phyloP scores from a whole-genome alignment of 2,888 invertebrate genomes.

The Helobdella robusta region DNA sequence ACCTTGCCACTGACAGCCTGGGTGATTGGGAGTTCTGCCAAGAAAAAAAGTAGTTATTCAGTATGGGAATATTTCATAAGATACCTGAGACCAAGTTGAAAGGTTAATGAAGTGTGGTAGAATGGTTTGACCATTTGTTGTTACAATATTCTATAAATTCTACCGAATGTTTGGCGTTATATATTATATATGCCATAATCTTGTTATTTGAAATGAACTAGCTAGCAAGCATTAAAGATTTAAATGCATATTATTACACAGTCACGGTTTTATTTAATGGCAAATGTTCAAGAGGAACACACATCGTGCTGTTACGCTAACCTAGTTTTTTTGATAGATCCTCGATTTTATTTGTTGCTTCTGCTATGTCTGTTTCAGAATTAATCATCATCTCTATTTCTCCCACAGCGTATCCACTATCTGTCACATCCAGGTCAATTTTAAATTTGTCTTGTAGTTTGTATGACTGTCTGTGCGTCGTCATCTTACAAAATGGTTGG shows the following conservation, averaged over 20 bases:
- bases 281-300: not conserved
- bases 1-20: conserved; percentile 11
- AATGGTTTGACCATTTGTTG: too few species aligned
- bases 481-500: conserved; percentile 10
- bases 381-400: conserved; percentile 16
- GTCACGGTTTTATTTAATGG: not conserved
- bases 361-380: not conserved
- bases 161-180: too few species aligned
- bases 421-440: conserved; percentile 20
- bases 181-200: not conserved
- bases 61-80: too few species aligned
- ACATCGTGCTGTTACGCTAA: too few species aligned
- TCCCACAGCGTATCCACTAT: conserved; percentile 20
- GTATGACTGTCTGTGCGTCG: not conserved
- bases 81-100: too few species aligned
- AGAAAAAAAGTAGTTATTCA: not conserved
- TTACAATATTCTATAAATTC: too few species aligned
- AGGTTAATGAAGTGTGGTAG: too few species aligned
- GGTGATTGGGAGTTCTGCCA: not conserved
- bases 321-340: not conserved
- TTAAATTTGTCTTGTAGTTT: not conserved
- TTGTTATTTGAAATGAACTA: not conserved
- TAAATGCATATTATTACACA: not conserved
- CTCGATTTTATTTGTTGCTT: conserved; percentile 11
- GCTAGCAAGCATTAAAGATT: not conserved